Conservation (phyloP, 2,888 invertebrate species). For the Chymomyza caudatula region DNA sequence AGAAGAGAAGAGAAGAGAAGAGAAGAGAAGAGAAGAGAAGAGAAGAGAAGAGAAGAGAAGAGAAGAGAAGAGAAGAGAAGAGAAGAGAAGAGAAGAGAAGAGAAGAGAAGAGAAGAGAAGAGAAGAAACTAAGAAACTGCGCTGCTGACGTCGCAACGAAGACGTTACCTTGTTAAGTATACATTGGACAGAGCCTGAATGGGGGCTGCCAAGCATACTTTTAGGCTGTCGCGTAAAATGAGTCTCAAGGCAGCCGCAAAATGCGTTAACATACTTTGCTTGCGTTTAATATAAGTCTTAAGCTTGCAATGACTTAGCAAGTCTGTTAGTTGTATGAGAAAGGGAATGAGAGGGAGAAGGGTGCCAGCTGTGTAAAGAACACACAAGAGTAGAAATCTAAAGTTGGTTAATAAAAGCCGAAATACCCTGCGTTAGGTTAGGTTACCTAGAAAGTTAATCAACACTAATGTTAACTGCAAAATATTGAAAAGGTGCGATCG, state of each 20-base stretch:
- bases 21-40: too few species aligned
- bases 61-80: too few species aligned
- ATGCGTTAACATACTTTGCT: conserved; percentile 51
- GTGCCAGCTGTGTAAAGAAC: not conserved
- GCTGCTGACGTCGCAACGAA: too few species aligned
- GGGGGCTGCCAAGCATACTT: conserved; percentile 38
- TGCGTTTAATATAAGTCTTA: conserved; percentile 34
- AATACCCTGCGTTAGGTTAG: too few species aligned
- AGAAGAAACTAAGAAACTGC: too few species aligned
- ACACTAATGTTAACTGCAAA: too few species aligned
- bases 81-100: too few species aligned
- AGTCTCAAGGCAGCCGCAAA: conserved; percentile 28
- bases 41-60: too few species aligned
- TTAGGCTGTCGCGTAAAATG: conserved; percentile 32
- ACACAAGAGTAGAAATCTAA: not conserved
- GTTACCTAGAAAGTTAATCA: not conserved
- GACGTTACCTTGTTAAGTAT: too few species aligned
- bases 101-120: too few species aligned
- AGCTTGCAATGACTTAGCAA: conserved; percentile 52
- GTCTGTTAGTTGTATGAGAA: conserved; percentile 43
- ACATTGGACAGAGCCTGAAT: conserved; percentile 13
- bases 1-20: too few species aligned
- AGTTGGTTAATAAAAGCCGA: not conserved
- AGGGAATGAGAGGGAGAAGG: not conserved
- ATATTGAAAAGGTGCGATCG: too few species aligned